Percentiles rank a stretch among this genome's conserved stretches.
Evolutionary conservation across 2,888 invertebrate genomes (phyloP).

Genomic region (Catocala sponsa): DNA sequence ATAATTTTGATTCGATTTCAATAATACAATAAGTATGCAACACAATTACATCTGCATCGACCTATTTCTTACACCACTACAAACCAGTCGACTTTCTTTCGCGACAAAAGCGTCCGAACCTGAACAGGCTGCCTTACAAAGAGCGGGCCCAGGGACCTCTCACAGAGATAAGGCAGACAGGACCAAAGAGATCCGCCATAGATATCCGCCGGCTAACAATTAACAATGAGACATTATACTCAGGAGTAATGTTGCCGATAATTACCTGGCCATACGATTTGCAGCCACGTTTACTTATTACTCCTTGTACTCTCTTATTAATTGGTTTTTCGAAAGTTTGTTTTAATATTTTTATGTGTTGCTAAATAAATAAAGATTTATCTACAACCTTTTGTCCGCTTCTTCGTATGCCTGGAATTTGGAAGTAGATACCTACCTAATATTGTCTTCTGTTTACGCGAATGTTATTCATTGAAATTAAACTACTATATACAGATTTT

Average conservation of each 20-base stretch:
- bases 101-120: slow-evolving; percentile 29
- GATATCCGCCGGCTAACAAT: slow-evolving; percentile 82
- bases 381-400: no score
- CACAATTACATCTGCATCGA: no score
- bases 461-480: no score
- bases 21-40: no score
- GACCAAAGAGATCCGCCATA: slow-evolving; percentile 84
- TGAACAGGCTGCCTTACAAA: slow-evolving; percentile 57
- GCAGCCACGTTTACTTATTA: slow-evolving; percentile 73
- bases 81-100: slow-evolving; percentile 1
- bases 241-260: slow-evolving; percentile 79
- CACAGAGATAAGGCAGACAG: slow-evolving; percentile 78
- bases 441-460: no score
- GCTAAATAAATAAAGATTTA: no score
- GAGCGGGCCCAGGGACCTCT: slow-evolving; percentile 59
- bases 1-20: no score
- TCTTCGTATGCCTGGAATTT: no score
- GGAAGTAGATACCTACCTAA: no score
- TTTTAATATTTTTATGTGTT: slow-evolving; percentile 4
- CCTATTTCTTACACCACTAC: not conserved
- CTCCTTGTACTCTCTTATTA: slow-evolving; percentile 58
- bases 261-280: slow-evolving; percentile 78
- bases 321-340: slow-evolving; percentile 40
- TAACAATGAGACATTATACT: slow-evolving; percentile 88
- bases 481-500: no score